Evolutionary conservation across 2,888 invertebrate species (phyloP).

Genomic region (Cheilosia pagana): DNA sequence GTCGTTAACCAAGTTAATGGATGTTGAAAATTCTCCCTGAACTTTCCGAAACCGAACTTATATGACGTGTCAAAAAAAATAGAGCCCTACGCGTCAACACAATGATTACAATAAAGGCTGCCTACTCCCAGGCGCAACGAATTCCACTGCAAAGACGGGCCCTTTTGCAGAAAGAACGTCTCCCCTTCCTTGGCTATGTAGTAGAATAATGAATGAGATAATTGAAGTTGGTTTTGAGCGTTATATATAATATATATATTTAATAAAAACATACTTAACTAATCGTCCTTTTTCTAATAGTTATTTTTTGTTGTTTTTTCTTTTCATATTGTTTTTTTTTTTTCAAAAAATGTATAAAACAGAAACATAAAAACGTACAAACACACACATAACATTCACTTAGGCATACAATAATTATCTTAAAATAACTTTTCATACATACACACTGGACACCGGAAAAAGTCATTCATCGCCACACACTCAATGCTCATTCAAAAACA

Average conservation of each 20-base stretch:
- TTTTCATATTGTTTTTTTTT: slow-evolving; percentile 11
- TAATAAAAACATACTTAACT: slow-evolving; percentile 42
- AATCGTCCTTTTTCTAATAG: slow-evolving; percentile 38
- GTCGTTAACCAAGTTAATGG: too few species aligned
- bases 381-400: slow-evolving; percentile 52
- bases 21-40: too few species aligned
- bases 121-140: too few species aligned
- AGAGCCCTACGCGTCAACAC: too few species aligned
- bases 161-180: background rate
- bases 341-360: slow-evolving; percentile 57
- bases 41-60: too few species aligned
- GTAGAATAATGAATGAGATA: slow-evolving; percentile 31
- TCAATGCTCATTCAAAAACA: background rate
- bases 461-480: slow-evolving; percentile 16
- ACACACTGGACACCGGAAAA: slow-evolving; percentile 68
- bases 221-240: slow-evolving; percentile 59
- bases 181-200: slow-evolving; percentile 28
- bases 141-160: background rate
- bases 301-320: slow-evolving; percentile 32
- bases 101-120: too few species aligned
- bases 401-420: slow-evolving; percentile 21
- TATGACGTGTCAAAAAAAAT: too few species aligned
- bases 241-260: slow-evolving; percentile 57
- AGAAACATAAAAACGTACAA: slow-evolving; percentile 50
- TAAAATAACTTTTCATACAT: slow-evolving; percentile 61